Evolutionary conservation across 2,888 invertebrate species (phyloP).

Genomic region (Caenorhabditis zanzibari): DNA sequence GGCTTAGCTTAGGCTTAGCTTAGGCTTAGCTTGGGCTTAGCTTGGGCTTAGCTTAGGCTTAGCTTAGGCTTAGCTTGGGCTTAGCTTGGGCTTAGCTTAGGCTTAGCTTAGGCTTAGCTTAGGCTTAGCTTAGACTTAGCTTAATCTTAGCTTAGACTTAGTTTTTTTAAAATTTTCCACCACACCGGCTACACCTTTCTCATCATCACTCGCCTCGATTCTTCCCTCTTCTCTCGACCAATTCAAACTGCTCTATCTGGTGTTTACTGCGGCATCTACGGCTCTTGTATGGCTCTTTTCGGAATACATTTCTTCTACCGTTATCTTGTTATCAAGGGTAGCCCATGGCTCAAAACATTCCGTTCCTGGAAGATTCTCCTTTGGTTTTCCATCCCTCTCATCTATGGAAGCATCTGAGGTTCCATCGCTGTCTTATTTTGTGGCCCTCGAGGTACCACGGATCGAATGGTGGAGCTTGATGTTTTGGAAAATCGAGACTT

Average conservation of each 20-base stretch:
- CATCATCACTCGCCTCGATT: slow-evolving; percentile 15
- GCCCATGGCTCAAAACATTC: background rate
- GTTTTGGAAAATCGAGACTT: slow-evolving; percentile 4
- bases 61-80: no score
- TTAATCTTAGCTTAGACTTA: no score
- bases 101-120: no score
- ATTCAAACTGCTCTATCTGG: slow-evolving; percentile 1
- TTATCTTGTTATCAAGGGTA: slow-evolving; percentile 20
- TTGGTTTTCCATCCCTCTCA: slow-evolving; percentile 7
- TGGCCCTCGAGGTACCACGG: background rate
- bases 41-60: no score
- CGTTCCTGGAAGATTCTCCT: background rate
- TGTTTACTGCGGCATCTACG: slow-evolving; percentile 28
- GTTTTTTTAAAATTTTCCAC: background rate
- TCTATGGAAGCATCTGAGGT: slow-evolving; percentile 13
- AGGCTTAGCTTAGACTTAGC: no score
- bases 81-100: no score
- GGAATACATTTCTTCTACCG: slow-evolving; percentile 40
- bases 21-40: no score
- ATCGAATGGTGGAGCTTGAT: background rate
- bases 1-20: no score
- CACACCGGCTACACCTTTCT: slow-evolving; percentile 16
- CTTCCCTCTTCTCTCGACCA: background rate
- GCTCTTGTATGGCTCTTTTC: slow-evolving; percentile 14
- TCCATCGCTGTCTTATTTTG: background rate